Percentiles rank a stretch among this genome's conserved stretches.
Conservation (phyloP, 1,140 invertebrate genomes). For the Drosophila subpulchrella region DNA sequence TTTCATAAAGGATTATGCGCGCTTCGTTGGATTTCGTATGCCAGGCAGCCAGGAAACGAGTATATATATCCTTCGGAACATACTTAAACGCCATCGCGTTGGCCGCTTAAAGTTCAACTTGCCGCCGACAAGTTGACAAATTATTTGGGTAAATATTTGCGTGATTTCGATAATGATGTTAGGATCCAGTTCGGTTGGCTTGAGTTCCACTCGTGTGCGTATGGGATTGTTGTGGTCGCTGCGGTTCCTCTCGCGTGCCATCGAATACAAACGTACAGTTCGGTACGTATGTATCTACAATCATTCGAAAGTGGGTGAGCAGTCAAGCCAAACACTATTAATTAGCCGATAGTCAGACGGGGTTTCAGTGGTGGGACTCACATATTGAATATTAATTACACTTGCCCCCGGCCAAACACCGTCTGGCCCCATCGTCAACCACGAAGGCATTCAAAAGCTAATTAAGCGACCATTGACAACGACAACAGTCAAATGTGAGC, state of each 20-base stretch:
- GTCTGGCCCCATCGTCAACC: background rate
- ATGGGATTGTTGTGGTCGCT: conserved; percentile 55
- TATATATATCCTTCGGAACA: conserved; percentile 6
- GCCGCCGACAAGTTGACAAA: conserved; percentile 79
- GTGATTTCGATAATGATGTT: conserved; percentile 79
- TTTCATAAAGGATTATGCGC: conserved; percentile 76
- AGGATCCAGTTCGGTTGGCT: conserved; percentile 31
- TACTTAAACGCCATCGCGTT: conserved; percentile 3
- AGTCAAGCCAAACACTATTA: conserved; percentile 63
- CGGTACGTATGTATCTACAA: background rate
- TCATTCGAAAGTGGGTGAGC: conserved; percentile 36
- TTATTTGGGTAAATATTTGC: conserved; percentile 82
- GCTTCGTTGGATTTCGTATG: conserved; percentile 59
- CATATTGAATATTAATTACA: conserved; percentile 81
- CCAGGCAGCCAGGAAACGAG: background rate
- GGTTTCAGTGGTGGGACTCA: conserved; percentile 17
- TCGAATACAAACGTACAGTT: background rate
- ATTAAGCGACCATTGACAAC: conserved; percentile 57
- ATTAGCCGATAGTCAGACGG: conserved; percentile 58
- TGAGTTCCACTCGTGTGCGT: conserved; percentile 30
- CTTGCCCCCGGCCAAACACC: conserved; percentile 15
- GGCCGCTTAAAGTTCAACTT: conserved; percentile 56
- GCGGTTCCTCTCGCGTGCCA: conserved; percentile 62
- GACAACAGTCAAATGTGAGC: conserved; percentile 52
- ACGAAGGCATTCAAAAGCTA: conserved; percentile 25